Conservation (phyloP, 2,888 invertebrate genomes). For the Arenicola marina region DNA sequence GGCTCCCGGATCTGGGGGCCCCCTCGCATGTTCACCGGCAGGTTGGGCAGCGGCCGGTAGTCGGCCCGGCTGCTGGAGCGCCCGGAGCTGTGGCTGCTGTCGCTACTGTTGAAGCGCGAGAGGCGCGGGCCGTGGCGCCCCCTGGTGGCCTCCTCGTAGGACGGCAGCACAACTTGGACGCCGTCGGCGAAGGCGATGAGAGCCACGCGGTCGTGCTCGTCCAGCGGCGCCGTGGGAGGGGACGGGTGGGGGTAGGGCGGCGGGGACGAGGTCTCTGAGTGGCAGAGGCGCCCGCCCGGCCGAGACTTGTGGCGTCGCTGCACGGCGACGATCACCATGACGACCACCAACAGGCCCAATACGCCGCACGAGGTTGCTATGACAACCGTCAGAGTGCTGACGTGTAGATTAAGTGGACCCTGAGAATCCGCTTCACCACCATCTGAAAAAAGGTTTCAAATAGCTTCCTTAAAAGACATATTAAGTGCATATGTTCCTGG, state of each 20-base stretch:
- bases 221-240: conserved; percentile 42
- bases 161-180: conserved; percentile 62
- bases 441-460: too few species aligned
- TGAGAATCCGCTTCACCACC: too few species aligned
- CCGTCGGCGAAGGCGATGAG: conserved; percentile 66
- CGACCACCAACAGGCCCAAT: conserved; percentile 52
- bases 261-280: neutral
- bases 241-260: conserved; percentile 11
- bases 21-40: conserved; percentile 42
- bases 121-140: conserved; percentile 31
- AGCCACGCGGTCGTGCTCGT: conserved; percentile 64
- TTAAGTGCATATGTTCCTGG: too few species aligned
- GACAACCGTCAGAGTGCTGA: conserved; percentile 53
- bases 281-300: conserved; percentile 17
- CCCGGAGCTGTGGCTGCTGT: conserved; percentile 10
- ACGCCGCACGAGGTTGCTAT: conserved; percentile 60
- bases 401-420: conserved; percentile 18
- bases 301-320: conserved; percentile 30
- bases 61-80: conserved; percentile 23
- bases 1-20: neutral
- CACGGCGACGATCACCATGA: conserved; percentile 54
- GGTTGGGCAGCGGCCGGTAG: conserved; percentile 51
- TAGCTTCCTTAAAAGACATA: too few species aligned
- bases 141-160: conserved; percentile 65
- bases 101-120: conserved; percentile 4